Base-by-base conservation (phyloP, 23 tunicate species). In the Oikopleura dioica region DNA sequence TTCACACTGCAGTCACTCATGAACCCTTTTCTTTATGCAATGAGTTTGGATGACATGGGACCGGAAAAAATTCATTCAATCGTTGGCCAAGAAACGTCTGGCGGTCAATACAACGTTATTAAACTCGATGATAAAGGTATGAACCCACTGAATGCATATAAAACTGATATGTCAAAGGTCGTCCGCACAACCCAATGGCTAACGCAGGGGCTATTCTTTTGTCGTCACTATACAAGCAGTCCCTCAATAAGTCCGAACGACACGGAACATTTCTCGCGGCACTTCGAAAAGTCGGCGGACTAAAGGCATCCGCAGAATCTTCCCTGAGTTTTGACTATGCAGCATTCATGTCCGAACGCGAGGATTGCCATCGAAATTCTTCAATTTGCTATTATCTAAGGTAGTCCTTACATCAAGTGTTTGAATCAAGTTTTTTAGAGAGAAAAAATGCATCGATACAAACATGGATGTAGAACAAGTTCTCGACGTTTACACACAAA, bases 131-230 rank as follows among this genome's bases (percentile, higher is more conserved):
- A 44, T 9, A 16, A 44, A 9, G 55, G 55, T n/a, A n/a, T n/a
- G n/a, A n/a, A n/a, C n/a, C n/a, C n/a, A n/a, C n/a, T n/a, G n/a
- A n/a, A n/a, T n/a, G n/a, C n/a, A n/a, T n/a, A n/a, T n/a, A n/a
- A n/a, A n/a, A n/a, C n/a, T n/a, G n/a, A n/a, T n/a, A 85, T 78
- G 21, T 35, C 59, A 1, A 75, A 82, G 86, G 78, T 38, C 83
- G 77, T 35, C 95, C 95, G 1, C 95, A 86, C 68, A 86, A 86
- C 68, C 87, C 95, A 1, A 69, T 86, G 77, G 79, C 83, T 55
- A 86, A 86, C 38, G 77, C 95, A 38, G 95, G 95, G 1, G 81
- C 83, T 1, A 76, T 86, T 1, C 83, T 86, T 35, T 68, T 80
- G 23, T 79, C 81, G 37, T 83, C 95, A 1, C 79, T 86, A 36